phyloP scores from a whole-genome alignment of 2,113 vertebrate species.

The Seriola quinqueradiata region DNA sequence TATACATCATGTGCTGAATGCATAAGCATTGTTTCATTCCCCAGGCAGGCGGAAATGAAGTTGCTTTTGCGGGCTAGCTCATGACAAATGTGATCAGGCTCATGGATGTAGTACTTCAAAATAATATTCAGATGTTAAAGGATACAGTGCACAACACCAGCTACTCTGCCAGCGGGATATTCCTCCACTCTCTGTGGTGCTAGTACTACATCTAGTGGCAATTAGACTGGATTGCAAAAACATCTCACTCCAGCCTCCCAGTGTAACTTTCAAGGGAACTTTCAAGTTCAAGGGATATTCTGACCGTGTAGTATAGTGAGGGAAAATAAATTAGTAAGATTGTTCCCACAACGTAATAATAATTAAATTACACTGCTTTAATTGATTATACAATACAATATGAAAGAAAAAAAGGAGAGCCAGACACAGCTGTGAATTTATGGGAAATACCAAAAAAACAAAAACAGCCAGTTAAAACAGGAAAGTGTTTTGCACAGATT shows the following conservation, averaged over 20 bases:
- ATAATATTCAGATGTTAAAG: background rate
- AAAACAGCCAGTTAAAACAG: background rate
- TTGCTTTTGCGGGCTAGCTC: background rate
- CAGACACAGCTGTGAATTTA: too few species aligned
- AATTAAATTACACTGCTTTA: background rate
- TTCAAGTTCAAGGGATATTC: background rate
- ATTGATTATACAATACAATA: background rate
- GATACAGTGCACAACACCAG: background rate
- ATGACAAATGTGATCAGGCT: constrained; percentile 2
- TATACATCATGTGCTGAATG: background rate
- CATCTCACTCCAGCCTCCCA: background rate
- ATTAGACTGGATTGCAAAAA: background rate
- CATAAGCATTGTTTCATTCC: background rate
- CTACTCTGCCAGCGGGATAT: background rate
- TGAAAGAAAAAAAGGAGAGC: background rate
- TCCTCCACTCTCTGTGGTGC: background rate
- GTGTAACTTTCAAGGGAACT: too few species aligned
- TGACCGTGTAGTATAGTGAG: background rate
- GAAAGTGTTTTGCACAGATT: constrained; percentile 26
- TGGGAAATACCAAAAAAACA: background rate
- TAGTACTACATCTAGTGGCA: constrained; percentile 62
- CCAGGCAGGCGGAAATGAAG: background rate
- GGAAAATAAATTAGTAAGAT: background rate
- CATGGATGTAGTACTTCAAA: background rate
- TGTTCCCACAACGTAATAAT: background rate